Conservation (phyloP, 2,888 invertebrate species). For the Drosophila longiperda region DNA sequence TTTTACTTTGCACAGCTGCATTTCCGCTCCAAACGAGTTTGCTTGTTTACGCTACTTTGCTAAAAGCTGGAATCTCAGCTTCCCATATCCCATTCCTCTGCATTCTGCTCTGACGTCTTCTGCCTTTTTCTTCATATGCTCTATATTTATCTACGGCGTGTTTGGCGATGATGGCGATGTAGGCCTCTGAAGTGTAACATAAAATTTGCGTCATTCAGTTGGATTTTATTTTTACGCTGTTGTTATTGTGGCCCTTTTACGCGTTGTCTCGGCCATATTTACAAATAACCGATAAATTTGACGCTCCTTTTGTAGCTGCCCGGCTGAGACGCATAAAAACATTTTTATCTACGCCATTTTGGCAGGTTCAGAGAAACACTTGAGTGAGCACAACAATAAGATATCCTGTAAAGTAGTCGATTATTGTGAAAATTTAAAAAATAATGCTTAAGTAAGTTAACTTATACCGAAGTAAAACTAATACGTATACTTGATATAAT, state of each 20-base stretch:
- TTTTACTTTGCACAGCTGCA: slow-evolving; percentile 53
- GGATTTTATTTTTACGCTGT: slow-evolving; percentile 62
- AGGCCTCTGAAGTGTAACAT: slow-evolving; percentile 42
- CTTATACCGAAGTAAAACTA: not conserved
- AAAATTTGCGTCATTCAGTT: slow-evolving; percentile 64
- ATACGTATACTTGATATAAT: not conserved
- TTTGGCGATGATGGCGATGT: slow-evolving; percentile 33
- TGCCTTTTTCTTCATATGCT: not conserved
- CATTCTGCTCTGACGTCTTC: not conserved
- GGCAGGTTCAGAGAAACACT: not conserved
- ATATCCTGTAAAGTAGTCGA: not conserved
- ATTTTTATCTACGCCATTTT: slow-evolving; percentile 10
- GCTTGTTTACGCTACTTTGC: slow-evolving; percentile 59
- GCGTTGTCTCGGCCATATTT: slow-evolving; percentile 15
- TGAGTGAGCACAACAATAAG: no score
- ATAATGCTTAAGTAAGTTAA: not conserved
- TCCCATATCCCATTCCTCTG: not conserved
- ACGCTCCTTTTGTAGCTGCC: slow-evolving; percentile 37
- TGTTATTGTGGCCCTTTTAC: slow-evolving; percentile 27
- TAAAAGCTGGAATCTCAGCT: slow-evolving; percentile 33
- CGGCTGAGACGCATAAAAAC: slow-evolving; percentile 60
- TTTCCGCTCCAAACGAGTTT: slow-evolving; percentile 74
- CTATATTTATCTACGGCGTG: slow-evolving; percentile 17
- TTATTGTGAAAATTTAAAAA: not conserved
- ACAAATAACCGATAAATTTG: slow-evolving; percentile 34